phyloP scores from a whole-genome alignment of 2,888 invertebrate genomes.

The Serrognathus titanus region DNA sequence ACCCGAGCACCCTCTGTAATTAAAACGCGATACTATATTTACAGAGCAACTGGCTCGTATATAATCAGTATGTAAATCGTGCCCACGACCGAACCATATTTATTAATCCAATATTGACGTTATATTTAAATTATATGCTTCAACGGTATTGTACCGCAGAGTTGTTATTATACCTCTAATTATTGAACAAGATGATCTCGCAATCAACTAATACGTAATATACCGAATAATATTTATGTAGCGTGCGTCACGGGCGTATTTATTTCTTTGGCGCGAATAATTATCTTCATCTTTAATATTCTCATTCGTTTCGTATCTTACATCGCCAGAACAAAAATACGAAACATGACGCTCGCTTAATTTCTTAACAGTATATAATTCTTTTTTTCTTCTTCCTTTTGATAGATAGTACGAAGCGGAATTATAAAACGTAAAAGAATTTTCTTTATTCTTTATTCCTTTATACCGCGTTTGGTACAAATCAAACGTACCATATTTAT shows the following conservation, averaged over 20 bases:
- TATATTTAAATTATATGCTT: slow-evolving; percentile 44
- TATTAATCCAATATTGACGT: slow-evolving; percentile 47
- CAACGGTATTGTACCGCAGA: slow-evolving; percentile 40
- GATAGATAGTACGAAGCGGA: too few species aligned
- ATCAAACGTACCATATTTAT: too few species aligned
- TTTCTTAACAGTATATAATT: too few species aligned
- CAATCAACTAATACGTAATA: slow-evolving; percentile 19
- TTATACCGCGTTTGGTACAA: too few species aligned
- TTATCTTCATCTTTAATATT: slow-evolving; percentile 4
- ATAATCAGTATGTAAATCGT: slow-evolving; percentile 50
- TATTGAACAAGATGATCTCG: slow-evolving; percentile 29
- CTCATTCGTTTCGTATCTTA: background rate
- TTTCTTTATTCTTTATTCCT: too few species aligned
- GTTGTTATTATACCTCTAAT: slow-evolving; percentile 43
- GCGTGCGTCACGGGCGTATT: slow-evolving; percentile 15
- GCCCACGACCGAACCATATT: slow-evolving; percentile 45
- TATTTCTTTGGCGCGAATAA: slow-evolving; percentile 16
- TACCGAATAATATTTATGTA: slow-evolving; percentile 16
- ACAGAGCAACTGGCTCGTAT: slow-evolving; percentile 20
- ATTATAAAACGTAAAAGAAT: too few species aligned
- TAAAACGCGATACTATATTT: slow-evolving; percentile 43
- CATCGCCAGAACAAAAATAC: background rate
- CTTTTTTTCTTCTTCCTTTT: too few species aligned
- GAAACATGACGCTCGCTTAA: too few species aligned
- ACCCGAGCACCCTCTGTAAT: slow-evolving; percentile 46